Evolutionary conservation across 1,140 invertebrate genomes (phyloP).

Genomic region (Doryteuthis pealeii): DNA sequence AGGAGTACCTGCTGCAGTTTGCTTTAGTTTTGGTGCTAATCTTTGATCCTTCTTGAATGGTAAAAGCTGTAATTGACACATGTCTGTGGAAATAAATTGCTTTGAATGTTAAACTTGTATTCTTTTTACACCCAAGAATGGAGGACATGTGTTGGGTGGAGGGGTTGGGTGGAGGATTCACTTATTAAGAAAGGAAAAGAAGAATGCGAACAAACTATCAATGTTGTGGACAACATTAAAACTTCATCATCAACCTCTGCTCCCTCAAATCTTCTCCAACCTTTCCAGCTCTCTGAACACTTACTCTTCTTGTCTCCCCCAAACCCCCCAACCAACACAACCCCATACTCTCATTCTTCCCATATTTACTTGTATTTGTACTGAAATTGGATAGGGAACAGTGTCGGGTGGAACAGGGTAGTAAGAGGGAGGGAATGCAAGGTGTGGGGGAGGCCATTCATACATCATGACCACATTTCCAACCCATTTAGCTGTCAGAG

Average conservation of each 20-base stretch:
- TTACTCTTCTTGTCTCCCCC: no score
- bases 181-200: background rate
- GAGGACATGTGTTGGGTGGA: background rate
- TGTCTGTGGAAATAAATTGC: background rate
- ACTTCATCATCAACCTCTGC: no score
- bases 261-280: no score
- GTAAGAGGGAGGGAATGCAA: no score
- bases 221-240: background rate
- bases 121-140: background rate
- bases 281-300: no score
- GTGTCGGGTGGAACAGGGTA: background rate
- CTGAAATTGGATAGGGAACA: constrained; percentile 6
- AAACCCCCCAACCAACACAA: no score
- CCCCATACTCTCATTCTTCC: no score
- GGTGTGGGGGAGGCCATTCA: background rate
- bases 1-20: no score
- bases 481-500: constrained; percentile 9
- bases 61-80: background rate
- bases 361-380: background rate
- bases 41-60: background rate
- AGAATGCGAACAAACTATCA: background rate
- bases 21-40: background rate
- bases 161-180: background rate
- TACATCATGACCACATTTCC: constrained; percentile 8
- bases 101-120: background rate